Base-by-base conservation (phyloP, 2,113 vertebrate genomes). In the Notothenia rossii region DNA sequence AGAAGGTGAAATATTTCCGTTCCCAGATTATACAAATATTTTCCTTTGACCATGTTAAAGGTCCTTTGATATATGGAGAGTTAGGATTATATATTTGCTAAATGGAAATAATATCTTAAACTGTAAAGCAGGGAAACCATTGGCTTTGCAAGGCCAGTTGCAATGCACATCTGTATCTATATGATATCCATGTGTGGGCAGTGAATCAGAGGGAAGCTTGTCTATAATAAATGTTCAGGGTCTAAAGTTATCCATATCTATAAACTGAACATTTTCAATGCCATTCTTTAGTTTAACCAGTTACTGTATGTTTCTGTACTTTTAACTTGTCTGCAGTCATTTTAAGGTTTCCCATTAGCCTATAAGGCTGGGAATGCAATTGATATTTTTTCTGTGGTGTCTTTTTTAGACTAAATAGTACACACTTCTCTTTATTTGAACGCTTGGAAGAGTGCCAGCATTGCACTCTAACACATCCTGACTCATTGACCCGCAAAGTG, bases 401-500 rank as follows among this genome's bases (percentile, higher is more conserved):
- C 48, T 18, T 6, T 20, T 22, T 17, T 25, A 15, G n/a, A 58
- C 22, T 55, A 48, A 67, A 69, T n/a, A 22, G 22, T 22, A 22
- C 22, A 17, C 4, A 51, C 50, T 64, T 64, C 13, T 64, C 53
- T 51, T 59, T 8, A 29, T 5, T 45, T n/a, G 14, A 12, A 45
- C 13, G 33, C 33, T 67, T 53, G 33, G 53, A 14, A 77, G 29
- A 3, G 4, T 55, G 72, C n/a, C 64, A 69, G 5, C 17, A 53
- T 14, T 25, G 5, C 36, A 43, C 22, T 40, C 62, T 66, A 29
- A 73, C 53, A 75, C 15, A 50, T 36, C 10, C 18, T 54, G 59
- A 61, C 53, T 75, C 72, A 71, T 4, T 54, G 46, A 84, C 61
- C 55, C 0, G 6, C 7, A n/a, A 4, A 50, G 33, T 73, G 43